Conservation (phyloP, 1,140 invertebrate genomes). For the Drosophila mayri region DNA sequence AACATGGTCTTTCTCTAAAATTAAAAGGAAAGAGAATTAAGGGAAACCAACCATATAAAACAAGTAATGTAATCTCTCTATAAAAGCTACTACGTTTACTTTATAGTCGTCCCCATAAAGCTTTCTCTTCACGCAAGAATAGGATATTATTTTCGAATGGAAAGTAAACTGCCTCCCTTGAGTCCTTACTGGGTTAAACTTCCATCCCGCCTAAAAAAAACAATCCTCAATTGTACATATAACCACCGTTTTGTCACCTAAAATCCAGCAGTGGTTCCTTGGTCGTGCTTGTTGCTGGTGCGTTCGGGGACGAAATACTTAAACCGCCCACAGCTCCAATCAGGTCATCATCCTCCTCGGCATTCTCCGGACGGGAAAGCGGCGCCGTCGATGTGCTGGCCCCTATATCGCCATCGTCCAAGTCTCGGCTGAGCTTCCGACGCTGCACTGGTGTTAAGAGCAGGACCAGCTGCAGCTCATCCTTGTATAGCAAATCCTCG, state of each 20-base stretch:
- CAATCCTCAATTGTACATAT: background rate
- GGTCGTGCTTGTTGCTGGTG: slow-evolving; percentile 16
- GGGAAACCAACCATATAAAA: background rate
- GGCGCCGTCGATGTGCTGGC: slow-evolving; percentile 49
- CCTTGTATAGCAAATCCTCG: slow-evolving; percentile 54
- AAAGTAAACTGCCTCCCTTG: background rate
- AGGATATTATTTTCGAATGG: background rate
- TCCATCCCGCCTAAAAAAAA: background rate
- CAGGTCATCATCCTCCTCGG: slow-evolving; percentile 59
- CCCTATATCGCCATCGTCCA: slow-evolving; percentile 30
- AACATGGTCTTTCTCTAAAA: background rate
- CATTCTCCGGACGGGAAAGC: slow-evolving; percentile 50
- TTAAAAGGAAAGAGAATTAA: background rate
- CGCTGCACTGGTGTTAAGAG: slow-evolving; percentile 54
- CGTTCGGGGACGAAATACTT: slow-evolving; percentile 41
- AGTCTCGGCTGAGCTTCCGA: slow-evolving; percentile 26
- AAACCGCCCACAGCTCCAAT: slow-evolving; percentile 61
- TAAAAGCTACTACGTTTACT: background rate
- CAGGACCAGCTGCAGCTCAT: slow-evolving; percentile 64
- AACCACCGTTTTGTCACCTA: slow-evolving; percentile 36
- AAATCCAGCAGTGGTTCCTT: slow-evolving; percentile 61
- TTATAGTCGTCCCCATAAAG: background rate
- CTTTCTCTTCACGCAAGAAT: background rate
- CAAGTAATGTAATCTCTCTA: background rate
- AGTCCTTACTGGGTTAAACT: background rate